These are phyloP conservation scores for Eledone cirrhosa DNA, from an alignment of 2,888 invertebrate genomes.

Conservation along the genomic window DNA sequence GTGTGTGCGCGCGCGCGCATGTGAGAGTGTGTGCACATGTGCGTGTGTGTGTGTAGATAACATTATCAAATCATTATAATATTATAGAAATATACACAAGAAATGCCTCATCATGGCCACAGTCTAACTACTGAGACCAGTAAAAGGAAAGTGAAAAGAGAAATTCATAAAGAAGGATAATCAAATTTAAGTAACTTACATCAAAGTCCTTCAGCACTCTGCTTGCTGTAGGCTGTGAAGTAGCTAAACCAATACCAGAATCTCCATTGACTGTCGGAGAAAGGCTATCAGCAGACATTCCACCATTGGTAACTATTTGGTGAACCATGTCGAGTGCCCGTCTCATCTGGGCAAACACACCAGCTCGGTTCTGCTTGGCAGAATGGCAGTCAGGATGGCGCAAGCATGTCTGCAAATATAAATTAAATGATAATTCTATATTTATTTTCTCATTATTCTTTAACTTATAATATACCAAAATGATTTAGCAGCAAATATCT, in stretches of 20 bases:
- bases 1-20: no score
- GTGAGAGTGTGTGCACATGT: no score
- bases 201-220: constrained; percentile 85
- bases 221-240: constrained; percentile 72
- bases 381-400: constrained; percentile 93
- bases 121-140: no score
- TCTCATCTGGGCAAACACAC: constrained; percentile 93
- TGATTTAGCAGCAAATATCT: not conserved
- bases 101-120: no score
- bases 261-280: constrained; percentile 61
- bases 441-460: no score
- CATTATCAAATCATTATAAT: no score
- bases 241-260: constrained; percentile 66
- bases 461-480: not conserved
- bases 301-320: constrained; percentile 96
- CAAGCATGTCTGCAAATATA: constrained; percentile 78
- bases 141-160: no score
- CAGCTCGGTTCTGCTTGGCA: constrained; percentile 94
- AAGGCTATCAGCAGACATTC: constrained; percentile 65
- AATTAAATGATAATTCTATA: not conserved
- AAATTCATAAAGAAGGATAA: not conserved
- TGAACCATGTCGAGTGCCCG: constrained; percentile 97
- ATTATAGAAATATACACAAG: no score
- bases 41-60: no score
- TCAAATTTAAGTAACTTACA: constrained; percentile 50